phyloP scores from a whole-genome alignment of 2,888 invertebrate species.

The Erebia epiphron region DNA sequence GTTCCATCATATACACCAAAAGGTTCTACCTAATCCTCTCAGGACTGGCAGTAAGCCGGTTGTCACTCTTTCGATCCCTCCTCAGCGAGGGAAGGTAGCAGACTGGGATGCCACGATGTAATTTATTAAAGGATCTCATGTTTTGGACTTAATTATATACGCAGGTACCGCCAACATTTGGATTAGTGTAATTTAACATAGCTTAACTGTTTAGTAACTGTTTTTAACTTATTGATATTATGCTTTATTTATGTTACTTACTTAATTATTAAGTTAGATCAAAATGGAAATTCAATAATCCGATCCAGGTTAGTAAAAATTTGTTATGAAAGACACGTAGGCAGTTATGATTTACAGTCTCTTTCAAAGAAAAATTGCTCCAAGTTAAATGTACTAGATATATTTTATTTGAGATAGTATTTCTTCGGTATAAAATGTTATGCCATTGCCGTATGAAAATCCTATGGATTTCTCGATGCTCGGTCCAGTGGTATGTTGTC shows the following conservation, averaged over 20 bases:
- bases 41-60: conserved; percentile 20
- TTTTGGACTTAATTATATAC: conserved; percentile 25
- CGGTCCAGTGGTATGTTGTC: background rate
- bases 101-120: conserved; percentile 18
- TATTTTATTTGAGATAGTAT: conserved; percentile 2
- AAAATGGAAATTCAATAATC: conserved; percentile 3
- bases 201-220: conserved; percentile 7
- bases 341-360: background rate
- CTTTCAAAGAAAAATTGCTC: background rate
- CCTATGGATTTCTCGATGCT: background rate
- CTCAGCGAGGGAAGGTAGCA: conserved; percentile 6
- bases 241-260: background rate
- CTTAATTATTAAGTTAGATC: background rate
- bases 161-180: conserved; percentile 13
- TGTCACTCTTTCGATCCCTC: conserved; percentile 23
- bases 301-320: background rate
- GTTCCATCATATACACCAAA: conserved; percentile 3
- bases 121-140: conserved; percentile 24
- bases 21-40: conserved; percentile 25
- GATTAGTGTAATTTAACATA: conserved; percentile 17
- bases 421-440: background rate
- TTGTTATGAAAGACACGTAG: background rate
- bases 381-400: background rate
- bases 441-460: background rate
- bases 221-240: background rate